Percentiles rank a stretch among this genome's conserved stretches.
Conservation (phyloP, 1,140 invertebrate species). For the Trialeurodes vaporariorum region DNA sequence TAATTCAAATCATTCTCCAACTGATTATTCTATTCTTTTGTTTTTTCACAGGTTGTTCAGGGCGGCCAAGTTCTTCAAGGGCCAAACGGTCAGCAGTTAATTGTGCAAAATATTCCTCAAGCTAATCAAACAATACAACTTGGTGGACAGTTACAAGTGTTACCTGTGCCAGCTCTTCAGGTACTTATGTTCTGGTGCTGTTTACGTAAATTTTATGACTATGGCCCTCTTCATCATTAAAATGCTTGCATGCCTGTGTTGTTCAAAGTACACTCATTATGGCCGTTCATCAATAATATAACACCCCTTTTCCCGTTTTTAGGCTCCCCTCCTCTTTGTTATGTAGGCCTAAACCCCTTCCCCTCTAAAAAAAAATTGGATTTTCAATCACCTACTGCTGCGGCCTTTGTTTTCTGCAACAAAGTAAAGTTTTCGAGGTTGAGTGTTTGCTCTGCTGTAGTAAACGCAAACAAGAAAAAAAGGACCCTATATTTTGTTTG, state of each 20-base stretch:
- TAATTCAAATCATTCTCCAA: too few relatives aligned
- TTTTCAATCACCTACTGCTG: too few relatives aligned
- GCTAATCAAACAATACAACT: conserved; percentile 47
- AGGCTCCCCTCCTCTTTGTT: too few relatives aligned
- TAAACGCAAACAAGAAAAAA: too few relatives aligned
- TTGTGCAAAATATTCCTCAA: conserved; percentile 29
- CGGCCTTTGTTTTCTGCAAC: too few relatives aligned
- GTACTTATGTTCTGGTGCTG: conserved; percentile 21
- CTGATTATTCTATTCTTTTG: too few relatives aligned
- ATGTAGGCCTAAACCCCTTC: too few relatives aligned
- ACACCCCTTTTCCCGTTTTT: too few relatives aligned
- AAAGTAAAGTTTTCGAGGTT: too few relatives aligned
- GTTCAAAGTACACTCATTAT: background rate
- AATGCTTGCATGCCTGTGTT: background rate
- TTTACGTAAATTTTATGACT: background rate
- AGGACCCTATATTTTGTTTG: too few relatives aligned
- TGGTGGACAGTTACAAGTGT: conserved; percentile 49
- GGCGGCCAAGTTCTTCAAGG: conserved; percentile 37
- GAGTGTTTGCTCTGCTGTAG: too few relatives aligned
- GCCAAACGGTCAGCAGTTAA: conserved; percentile 29
- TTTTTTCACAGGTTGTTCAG: conserved; percentile 35
- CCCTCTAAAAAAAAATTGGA: too few relatives aligned
- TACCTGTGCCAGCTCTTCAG: conserved; percentile 46
- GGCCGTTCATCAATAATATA: conserved; percentile 5
- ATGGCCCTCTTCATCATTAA: background rate